Evolutionary conservation across 2,113 vertebrate genomes (phyloP).

Genomic region (Atractosteus spatula): DNA sequence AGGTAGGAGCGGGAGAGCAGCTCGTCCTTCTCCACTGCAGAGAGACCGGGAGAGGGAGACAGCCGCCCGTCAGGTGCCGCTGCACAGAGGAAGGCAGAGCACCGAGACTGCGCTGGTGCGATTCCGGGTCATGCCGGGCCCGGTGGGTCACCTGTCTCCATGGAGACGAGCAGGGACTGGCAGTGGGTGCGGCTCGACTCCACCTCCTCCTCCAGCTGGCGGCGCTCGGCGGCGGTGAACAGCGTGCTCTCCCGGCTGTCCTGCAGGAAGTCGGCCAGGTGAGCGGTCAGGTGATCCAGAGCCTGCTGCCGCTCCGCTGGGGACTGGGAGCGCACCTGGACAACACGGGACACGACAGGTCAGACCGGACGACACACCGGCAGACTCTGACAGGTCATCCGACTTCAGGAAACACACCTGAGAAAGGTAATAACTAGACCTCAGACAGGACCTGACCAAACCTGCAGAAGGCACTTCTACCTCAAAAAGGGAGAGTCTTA

Average conservation of each 20-base stretch:
- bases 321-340: constrained; percentile 74
- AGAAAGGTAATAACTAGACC: neutral
- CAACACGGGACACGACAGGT: neutral
- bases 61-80: neutral
- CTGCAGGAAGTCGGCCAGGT: constrained; percentile 83
- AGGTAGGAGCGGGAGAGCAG: constrained; percentile 76
- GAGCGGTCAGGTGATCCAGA: constrained; percentile 78
- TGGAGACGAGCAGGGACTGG: constrained; percentile 77
- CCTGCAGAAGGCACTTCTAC: too few relatives aligned
- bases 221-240: constrained; percentile 76
- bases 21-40: constrained; percentile 91
- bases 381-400: neutral
- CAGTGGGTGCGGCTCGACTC: constrained; percentile 78
- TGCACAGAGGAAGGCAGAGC: neutral
- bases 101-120: too few relatives aligned
- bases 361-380: neutral
- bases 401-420: neutral
- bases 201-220: constrained; percentile 81
- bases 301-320: constrained; percentile 77
- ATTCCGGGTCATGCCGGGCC: neutral
- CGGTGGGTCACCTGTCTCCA: constrained; percentile 79
- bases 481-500: too few relatives aligned
- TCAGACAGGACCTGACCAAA: neutral
- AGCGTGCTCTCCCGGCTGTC: constrained; percentile 85
- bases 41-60: neutral